phyloP scores from a whole-genome alignment of 2,888 invertebrate genomes.

The Iselma pallidipennis region DNA sequence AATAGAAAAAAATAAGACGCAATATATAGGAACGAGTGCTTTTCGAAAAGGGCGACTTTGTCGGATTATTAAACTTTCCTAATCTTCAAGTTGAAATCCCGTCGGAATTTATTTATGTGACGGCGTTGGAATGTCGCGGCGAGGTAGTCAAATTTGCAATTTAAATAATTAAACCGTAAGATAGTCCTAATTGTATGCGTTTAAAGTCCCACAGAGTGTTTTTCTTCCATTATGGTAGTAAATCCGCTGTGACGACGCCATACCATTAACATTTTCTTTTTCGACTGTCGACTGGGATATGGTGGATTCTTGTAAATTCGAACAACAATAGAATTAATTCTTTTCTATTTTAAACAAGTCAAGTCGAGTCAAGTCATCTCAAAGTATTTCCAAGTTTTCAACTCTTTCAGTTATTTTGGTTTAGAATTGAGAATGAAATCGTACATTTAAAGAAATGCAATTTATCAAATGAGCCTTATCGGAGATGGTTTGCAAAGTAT shows the following conservation, averaged over 20 bases:
- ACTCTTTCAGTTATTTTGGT: neutral
- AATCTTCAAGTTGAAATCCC: slow-evolving; percentile 20
- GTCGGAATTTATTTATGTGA: slow-evolving; percentile 25
- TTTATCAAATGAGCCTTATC: neutral
- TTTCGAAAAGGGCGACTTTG: neutral
- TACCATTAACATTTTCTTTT: slow-evolving; percentile 29
- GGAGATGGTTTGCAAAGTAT: neutral
- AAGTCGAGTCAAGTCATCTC: too few relatives aligned
- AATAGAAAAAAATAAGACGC: neutral
- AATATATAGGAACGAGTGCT: neutral
- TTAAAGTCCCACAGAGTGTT: slow-evolving; percentile 33
- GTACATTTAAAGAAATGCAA: neutral
- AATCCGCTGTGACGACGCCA: slow-evolving; percentile 26
- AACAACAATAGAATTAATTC: neutral
- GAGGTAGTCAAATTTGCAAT: slow-evolving; percentile 37
- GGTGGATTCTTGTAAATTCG: slow-evolving; percentile 29
- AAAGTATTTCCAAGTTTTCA: too few relatives aligned
- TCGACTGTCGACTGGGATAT: slow-evolving; percentile 19
- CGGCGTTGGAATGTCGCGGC: slow-evolving; percentile 19
- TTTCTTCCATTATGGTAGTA: slow-evolving; percentile 35
- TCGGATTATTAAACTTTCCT: slow-evolving; percentile 22
- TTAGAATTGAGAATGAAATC: neutral
- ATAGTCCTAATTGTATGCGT: slow-evolving; percentile 36
- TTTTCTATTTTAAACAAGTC: too few relatives aligned
- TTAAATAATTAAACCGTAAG: slow-evolving; percentile 36